A percentile compares a stretch with the other conserved stretches of the same genome.
Conservation (phyloP, 2,888 invertebrate species). For the Nyleta sp. region DNA sequence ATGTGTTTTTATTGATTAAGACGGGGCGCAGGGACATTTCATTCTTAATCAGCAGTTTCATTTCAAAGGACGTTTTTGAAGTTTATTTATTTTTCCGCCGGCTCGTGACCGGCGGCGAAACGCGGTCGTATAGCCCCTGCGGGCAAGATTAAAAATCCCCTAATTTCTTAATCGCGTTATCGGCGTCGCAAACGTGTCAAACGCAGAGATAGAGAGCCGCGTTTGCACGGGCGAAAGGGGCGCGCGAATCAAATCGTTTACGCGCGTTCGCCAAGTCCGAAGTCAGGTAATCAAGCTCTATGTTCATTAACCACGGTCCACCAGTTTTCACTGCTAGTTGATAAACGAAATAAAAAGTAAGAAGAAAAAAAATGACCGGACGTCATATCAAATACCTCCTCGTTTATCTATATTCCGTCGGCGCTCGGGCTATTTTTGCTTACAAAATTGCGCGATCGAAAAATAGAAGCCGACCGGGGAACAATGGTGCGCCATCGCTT, state of each 20-base stretch:
- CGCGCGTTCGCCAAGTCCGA: conserved; percentile 18
- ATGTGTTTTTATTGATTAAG: conserved; percentile 73
- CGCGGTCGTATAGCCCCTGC: conserved; percentile 66
- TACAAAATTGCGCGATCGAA: too few species aligned
- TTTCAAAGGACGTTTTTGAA: conserved; percentile 74
- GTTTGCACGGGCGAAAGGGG: conserved; percentile 42
- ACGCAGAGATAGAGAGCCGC: conserved; percentile 68
- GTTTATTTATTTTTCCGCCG: conserved; percentile 79
- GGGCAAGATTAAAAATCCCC: conserved; percentile 79
- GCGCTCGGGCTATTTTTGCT: too few species aligned
- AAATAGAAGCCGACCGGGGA: too few species aligned
- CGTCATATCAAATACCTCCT: too few species aligned
- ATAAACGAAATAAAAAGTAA: background rate
- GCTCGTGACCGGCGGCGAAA: conserved; percentile 73
- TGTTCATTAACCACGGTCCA: conserved; percentile 33
- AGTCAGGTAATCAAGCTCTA: conserved; percentile 38
- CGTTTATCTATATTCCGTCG: too few species aligned
- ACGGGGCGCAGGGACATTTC: conserved; percentile 61
- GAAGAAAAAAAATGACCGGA: background rate
- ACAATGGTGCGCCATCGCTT: too few species aligned
- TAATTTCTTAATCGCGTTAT: conserved; percentile 81
- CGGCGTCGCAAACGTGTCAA: conserved; percentile 75
- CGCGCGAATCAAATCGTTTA: conserved; percentile 43
- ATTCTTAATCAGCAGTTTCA: conserved; percentile 81
- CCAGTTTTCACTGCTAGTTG: background rate